Percentiles rank a stretch among this genome's conserved stretches.
phyloP scores from a whole-genome alignment of 2,113 vertebrate species.

The Calonectris borealis region DNA sequence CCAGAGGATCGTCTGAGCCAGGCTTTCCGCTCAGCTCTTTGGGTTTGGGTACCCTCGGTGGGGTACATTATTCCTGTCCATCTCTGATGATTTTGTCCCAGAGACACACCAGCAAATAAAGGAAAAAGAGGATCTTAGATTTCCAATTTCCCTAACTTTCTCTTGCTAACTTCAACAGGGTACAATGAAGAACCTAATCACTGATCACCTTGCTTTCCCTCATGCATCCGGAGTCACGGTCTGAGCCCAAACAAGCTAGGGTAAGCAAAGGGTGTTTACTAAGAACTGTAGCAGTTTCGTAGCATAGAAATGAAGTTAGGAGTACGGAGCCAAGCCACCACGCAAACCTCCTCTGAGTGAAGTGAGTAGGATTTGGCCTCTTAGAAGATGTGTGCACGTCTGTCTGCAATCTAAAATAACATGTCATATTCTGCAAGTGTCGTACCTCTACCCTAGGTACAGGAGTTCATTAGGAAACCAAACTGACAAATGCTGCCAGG shows the following conservation, averaged over 20 bases:
- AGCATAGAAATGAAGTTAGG: background rate
- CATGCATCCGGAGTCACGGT: rapidly evolving
- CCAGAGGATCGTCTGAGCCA: rapidly evolving
- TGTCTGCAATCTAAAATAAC: background rate
- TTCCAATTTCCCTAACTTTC: background rate
- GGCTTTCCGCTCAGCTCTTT: background rate
- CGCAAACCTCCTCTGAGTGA: background rate
- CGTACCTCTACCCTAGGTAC: rapidly evolving
- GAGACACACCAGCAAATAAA: background rate
- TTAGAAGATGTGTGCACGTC: background rate
- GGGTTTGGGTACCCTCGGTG: background rate
- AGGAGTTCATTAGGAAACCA: background rate
- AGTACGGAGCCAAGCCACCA: background rate
- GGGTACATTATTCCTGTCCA: background rate
- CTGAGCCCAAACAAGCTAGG: background rate
- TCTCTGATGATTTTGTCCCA: background rate
- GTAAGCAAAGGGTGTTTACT: background rate
- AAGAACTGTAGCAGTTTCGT: background rate
- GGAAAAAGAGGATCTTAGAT: background rate
- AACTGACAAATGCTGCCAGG: background rate
- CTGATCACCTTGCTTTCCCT: background rate
- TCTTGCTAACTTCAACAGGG: background rate
- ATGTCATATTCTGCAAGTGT: background rate
- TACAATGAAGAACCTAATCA: background rate
- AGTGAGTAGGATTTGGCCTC: background rate